Evolutionary conservation across 2,888 invertebrate species (phyloP), one percentile per base, ranked within the genome.

Genomic region (Leptura quadrifasciata): DNA sequence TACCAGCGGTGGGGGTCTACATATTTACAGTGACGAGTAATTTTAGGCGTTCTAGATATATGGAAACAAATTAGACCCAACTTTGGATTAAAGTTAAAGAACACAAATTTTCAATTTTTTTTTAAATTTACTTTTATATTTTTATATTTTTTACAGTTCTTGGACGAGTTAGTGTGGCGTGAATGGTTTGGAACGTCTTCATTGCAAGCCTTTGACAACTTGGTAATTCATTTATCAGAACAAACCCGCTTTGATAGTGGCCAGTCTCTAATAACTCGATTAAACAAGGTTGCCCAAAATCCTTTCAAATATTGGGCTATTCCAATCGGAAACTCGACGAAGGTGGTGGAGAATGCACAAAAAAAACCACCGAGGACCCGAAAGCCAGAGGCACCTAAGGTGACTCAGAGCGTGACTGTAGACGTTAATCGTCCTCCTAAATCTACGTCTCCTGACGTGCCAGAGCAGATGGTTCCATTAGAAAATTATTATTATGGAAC

Each of bases 141-240:
- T n/a, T n/a, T n/a, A n/a, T n/a, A n/a, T 63, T 69, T 20, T 69
- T 74, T 74, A 47, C 39, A 84, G 79, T 97, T 97, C 88, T 89
- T 97, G 79, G 97, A 97, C 87, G 97, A 97, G 86, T 89, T 97
- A 18, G 89, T 96, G 12, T 97, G 97, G 97, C 91, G 97, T 74
- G 97, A 97, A 87, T 94, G 94, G 86, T 97, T 93, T 86, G 97
- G 96, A 0, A 91, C 93, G 4, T 94, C 95, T 0, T 93, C 96
- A 0, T 91, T 94, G 0, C 92, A 93, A 82, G 94, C 96, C 0
- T 97, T 96, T 85, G 95, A 96, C 85, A 95, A 95, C 85, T 94
- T 97, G 63, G 93, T 96, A 1, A 84, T 90, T 0, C 96, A 97
- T 87, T 92, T 97, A 65, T 92, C 95, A 0, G 95, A 96, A 84